A percentile compares a stretch with the other conserved stretches of the same genome.
phyloP scores from a whole-genome alignment of 2,113 vertebrate genomes.

The Sialia sialis region DNA sequence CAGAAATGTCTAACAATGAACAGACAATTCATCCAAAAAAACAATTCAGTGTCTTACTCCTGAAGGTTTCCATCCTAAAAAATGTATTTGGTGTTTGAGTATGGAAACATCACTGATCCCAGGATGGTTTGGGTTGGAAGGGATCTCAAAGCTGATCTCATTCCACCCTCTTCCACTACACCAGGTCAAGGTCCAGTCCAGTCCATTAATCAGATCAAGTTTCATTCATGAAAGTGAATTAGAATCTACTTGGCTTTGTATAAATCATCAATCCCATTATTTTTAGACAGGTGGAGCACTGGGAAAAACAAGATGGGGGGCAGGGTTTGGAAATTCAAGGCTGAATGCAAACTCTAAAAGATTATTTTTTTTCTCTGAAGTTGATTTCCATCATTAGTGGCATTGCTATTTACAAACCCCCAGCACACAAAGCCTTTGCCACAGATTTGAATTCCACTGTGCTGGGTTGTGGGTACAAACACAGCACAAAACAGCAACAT shows the following conservation, averaged over 20 bases:
- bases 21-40: neutral
- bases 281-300: neutral
- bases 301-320: neutral
- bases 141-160: neutral
- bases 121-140: neutral
- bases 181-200: neutral
- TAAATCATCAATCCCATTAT: neutral
- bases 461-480: neutral
- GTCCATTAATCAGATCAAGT: neutral
- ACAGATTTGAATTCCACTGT: neutral
- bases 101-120: neutral
- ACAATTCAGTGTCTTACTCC: neutral
- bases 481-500: neutral
- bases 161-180: neutral
- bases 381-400: neutral
- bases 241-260: neutral
- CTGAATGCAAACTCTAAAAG: neutral
- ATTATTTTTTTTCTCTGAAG: neutral
- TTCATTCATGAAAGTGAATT: neutral
- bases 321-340: neutral
- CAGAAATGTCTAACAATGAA: neutral
- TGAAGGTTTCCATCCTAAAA: neutral
- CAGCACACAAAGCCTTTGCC: neutral
- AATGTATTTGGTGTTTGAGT: neutral
- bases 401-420: neutral